phyloP scores from a whole-genome alignment of 2,113 vertebrate genomes.

The Pseudonaja textilis region DNA sequence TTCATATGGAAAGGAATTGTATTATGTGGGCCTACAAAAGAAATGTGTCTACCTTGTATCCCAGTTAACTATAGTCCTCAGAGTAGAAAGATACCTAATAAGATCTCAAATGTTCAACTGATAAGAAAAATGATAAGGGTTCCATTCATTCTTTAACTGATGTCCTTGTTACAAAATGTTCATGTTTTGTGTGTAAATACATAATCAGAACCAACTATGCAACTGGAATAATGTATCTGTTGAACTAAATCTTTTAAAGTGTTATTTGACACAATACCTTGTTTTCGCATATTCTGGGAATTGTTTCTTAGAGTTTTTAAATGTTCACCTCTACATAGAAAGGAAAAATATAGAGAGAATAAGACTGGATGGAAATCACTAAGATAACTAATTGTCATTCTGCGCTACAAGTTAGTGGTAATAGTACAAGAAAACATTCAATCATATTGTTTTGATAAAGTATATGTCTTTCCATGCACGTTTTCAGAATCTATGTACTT shows the following conservation, averaged over 20 bases:
- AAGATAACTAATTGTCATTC: slow-evolving; percentile 15
- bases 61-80: not conserved
- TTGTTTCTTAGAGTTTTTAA: not conserved
- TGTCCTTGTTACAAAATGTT: not conserved
- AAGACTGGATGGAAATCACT: not conserved
- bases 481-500: slow-evolving; percentile 31
- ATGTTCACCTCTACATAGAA: not conserved
- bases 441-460: slow-evolving; percentile 26
- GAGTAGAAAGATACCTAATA: not conserved
- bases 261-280: not conserved
- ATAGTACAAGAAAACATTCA: slow-evolving; percentile 31
- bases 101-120: not conserved
- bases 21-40: not conserved
- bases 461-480: slow-evolving; percentile 13
- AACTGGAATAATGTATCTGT: slow-evolving; percentile 5
- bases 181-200: not conserved
- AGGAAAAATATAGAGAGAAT: not conserved
- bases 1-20: not conserved
- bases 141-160: not conserved
- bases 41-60: not conserved
- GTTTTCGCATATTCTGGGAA: not conserved
- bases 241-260: slow-evolving; percentile 1
- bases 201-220: not conserved
- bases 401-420: not conserved
- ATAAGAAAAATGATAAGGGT: no score